Conservation (phyloP, 2,113 vertebrate species). For the Crotophaga sulcirostris region DNA sequence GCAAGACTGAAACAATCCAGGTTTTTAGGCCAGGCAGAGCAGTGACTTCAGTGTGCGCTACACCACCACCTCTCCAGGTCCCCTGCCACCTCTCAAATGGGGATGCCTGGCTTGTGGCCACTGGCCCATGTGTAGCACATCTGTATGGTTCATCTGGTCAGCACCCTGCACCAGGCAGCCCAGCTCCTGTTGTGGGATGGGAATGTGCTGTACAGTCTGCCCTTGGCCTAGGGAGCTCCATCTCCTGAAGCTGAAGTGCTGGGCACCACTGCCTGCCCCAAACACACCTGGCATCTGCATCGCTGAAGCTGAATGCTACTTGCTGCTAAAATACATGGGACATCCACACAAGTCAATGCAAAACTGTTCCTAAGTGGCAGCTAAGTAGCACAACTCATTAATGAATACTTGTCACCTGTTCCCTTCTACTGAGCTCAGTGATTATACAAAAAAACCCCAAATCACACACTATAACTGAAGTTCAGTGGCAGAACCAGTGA, state of each 20-base stretch:
- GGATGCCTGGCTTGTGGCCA: background rate
- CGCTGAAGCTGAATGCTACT: background rate
- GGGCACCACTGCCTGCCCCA: background rate
- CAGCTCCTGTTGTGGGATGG: background rate
- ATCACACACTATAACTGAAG: background rate
- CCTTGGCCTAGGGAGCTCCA: background rate
- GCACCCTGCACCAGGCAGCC: fast-evolving
- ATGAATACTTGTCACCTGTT: background rate
- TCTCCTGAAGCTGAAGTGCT: background rate
- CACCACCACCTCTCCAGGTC: background rate
- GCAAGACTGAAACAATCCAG: background rate
- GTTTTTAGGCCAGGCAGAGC: background rate
- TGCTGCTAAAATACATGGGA: background rate
- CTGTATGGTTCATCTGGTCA: background rate
- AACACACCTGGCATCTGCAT: background rate
- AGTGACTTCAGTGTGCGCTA: fast-evolving
- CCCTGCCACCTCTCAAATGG: background rate
- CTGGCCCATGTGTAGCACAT: background rate
- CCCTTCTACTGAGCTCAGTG: background rate
- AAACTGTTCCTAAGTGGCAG: background rate
- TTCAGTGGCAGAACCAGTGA: background rate
- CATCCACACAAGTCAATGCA: fast-evolving
- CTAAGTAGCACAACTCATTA: background rate
- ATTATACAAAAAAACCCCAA: background rate
- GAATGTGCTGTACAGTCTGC: fast-evolving